Evolutionary conservation across 2,888 invertebrate genomes (phyloP), one percentile per base, ranked within the genome.

Genomic region (Fabriciana adippe): DNA sequence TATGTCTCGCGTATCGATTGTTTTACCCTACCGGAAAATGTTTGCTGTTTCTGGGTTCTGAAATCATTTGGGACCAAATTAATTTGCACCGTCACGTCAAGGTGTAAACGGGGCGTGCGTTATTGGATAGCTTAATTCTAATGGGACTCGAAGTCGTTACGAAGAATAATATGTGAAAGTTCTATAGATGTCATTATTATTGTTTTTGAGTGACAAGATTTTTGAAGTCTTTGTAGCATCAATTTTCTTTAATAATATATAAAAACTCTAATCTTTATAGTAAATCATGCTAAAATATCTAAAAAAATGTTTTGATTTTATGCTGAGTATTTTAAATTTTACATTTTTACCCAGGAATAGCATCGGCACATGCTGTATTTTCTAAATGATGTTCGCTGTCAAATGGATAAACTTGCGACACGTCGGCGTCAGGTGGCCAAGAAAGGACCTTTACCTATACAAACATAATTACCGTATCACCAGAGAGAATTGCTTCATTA

Each of bases 381-480:
- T 53, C 53, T 61, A 53, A 41, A 35, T 15, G 51, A 67, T 72
- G 68, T 67, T 53, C 47, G 3, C 18, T 48, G 67, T 60, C 62
- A 62, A 64, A 68, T 74, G 74, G 75, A 74, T 76, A 71, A 73
- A 70, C 70, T 55, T 47, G 63, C 63, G 60, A 66, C 60, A 68
- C 67, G 72, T 69, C 64, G 68, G 61, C 72, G 80, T 84, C 83
- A 81, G 78, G 81, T 80, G 79, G 76, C 78, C 76, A 74, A 74
- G 79, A 77, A 79, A 77, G 78, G 79, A 71, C 72, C 35, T 76
- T 69, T 72, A 74, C 74, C 78, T 75, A 73, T 72, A 75, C 73
- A 72, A 78, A 83, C 83, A 86, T 86, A 87, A 87, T 86, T 85
- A 83, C 78, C 76, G 80, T 81, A 78, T 76, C 81, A 79, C 80